A percentile compares a stretch with the other conserved stretches of the same genome.
These are phyloP conservation scores for Bucorvus abyssinicus DNA, from an alignment of 2,797 vertebrate species.

Conservation along the genomic window DNA sequence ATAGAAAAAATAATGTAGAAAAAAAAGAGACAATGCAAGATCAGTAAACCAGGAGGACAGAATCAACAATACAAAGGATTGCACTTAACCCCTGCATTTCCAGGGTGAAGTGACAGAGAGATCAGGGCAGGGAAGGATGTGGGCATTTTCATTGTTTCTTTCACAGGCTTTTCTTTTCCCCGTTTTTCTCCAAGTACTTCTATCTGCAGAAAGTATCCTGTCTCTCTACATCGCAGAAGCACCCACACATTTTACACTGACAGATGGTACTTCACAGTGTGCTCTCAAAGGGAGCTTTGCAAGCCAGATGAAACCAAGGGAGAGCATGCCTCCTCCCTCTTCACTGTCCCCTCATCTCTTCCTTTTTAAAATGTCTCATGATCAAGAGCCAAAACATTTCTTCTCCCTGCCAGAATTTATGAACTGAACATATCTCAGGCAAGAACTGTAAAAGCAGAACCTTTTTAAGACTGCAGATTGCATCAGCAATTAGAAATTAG, in stretches of 20 bases:
- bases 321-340: slow-evolving; percentile 22
- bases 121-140: neutral
- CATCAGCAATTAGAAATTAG: slow-evolving; percentile 1
- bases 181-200: neutral
- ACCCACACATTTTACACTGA: slow-evolving; percentile 18
- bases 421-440: neutral
- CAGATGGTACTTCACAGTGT: slow-evolving; percentile 30
- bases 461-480: slow-evolving; percentile 3
- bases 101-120: neutral
- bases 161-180: neutral
- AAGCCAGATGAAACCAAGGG: slow-evolving; percentile 39
- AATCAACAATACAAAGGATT: neutral
- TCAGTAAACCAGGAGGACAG: neutral
- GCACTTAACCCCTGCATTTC: neutral
- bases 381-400: slow-evolving; percentile 63
- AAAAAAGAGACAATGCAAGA: neutral
- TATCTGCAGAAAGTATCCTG: slow-evolving; percentile 22
- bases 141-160: neutral
- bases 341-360: slow-evolving; percentile 8
- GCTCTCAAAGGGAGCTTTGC: slow-evolving; percentile 48
- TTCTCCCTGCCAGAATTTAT: slow-evolving; percentile 43
- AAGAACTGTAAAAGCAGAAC: slow-evolving; percentile 14
- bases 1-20: neutral
- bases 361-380: slow-evolving; percentile 28
- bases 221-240: neutral